Percentiles rank a stretch among this genome's conserved stretches.
These are phyloP conservation scores for Diploscapter pachys DNA, from an alignment of 1,140 invertebrate species.

Conservation along the genomic window DNA sequence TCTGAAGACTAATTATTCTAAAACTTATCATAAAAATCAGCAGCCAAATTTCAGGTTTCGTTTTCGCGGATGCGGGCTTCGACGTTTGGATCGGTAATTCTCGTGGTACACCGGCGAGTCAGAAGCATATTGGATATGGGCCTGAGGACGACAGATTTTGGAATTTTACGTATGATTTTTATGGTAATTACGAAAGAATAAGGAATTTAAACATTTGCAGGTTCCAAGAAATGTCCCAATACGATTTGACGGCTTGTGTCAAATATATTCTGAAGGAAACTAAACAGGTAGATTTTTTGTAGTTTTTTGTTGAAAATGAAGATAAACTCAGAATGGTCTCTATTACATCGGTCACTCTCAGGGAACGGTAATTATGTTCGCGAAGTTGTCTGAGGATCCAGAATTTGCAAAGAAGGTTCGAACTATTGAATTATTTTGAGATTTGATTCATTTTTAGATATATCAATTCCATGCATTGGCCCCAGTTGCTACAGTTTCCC, in stretches of 20 bases:
- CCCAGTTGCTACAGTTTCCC: conserved; percentile 39
- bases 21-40: too few relatives aligned
- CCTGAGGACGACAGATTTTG: conserved; percentile 54
- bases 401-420: conserved; percentile 33
- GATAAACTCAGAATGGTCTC: conserved; percentile 37
- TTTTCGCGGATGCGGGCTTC: conserved; percentile 68
- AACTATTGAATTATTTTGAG: not conserved
- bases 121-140: conserved; percentile 60
- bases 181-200: too few relatives aligned
- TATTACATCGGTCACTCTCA: conserved; percentile 63
- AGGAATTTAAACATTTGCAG: conserved; percentile 55
- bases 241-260: conserved; percentile 70
- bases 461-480: conserved; percentile 44
- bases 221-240: conserved; percentile 74
- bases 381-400: conserved; percentile 49
- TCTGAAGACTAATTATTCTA: too few relatives aligned
- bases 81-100: conserved; percentile 74
- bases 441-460: conserved; percentile 11
- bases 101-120: conserved; percentile 69
- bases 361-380: conserved; percentile 61
- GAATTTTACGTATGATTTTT: conserved; percentile 49
- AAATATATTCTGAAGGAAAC: conserved; percentile 66
- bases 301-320: not conserved
- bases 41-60: conserved; percentile 62
- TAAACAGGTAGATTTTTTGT: conserved; percentile 23